Conservation (phyloP, 2,888 invertebrate genomes). For the Andrena haemorrhoa region DNA sequence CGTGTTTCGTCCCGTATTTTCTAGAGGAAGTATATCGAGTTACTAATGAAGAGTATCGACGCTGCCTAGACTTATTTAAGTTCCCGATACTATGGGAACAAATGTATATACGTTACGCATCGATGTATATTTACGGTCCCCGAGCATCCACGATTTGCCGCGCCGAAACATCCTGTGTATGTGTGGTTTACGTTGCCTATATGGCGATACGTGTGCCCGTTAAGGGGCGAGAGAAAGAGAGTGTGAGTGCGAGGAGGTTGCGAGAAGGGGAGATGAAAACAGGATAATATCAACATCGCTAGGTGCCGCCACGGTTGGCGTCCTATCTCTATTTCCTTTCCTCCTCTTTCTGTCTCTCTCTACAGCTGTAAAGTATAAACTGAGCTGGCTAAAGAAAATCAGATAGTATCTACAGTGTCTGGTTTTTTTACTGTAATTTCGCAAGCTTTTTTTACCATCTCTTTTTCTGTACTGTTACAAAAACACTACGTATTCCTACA, state of each 20-base stretch:
- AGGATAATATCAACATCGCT: constrained; percentile 65
- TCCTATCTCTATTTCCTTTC: constrained; percentile 72
- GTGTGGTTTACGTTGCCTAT: constrained; percentile 9
- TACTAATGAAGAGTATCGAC: constrained; percentile 11
- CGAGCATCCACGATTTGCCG: constrained; percentile 68
- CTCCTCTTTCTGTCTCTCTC: constrained; percentile 51
- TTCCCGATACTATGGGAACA: constrained; percentile 23
- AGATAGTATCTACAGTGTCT: constrained; percentile 11
- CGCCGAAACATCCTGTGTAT: constrained; percentile 64
- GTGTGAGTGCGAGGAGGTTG: constrained; percentile 29
- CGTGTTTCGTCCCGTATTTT: constrained; percentile 8
- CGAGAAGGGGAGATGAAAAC: constrained; percentile 36
- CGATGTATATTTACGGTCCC: constrained; percentile 63
- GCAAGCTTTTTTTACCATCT: not conserved
- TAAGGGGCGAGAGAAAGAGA: constrained; percentile 17
- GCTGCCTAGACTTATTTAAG: constrained; percentile 39
- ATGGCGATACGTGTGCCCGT: constrained; percentile 19
- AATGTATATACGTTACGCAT: constrained; percentile 33
- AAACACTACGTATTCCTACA: not conserved
- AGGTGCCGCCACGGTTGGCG: constrained; percentile 73
- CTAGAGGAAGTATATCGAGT: constrained; percentile 4
- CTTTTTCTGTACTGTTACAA: not conserved
- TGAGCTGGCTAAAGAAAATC: constrained; percentile 34
- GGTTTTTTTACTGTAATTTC: constrained; percentile 27
- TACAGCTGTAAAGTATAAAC: constrained; percentile 49